phyloP scores from a whole-genome alignment of 2,888 invertebrate genomes.

The Archaeoteleia sp. region DNA sequence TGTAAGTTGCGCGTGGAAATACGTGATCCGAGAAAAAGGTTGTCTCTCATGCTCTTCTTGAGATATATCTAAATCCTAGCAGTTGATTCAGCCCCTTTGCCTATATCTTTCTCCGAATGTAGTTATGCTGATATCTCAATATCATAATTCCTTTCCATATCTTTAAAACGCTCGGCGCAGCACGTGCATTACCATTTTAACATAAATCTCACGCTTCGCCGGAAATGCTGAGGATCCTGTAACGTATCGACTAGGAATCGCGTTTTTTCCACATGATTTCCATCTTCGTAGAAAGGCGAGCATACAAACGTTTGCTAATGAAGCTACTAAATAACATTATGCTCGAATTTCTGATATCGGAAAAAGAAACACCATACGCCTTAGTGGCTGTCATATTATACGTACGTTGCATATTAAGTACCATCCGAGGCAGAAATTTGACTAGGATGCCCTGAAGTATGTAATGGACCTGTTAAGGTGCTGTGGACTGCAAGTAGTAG shows the following conservation, averaged over 20 bases:
- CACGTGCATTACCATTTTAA: conserved; percentile 2
- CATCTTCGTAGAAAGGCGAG: conserved; percentile 2
- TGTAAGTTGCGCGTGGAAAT: no score
- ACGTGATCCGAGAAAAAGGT: no score
- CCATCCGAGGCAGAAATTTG: no score
- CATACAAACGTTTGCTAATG: conserved; percentile 29
- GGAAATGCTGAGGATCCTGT: not conserved
- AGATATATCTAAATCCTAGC: not conserved
- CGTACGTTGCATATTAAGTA: no score
- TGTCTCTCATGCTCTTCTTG: conserved; percentile 2
- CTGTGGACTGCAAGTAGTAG: no score
- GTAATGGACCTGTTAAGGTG: no score
- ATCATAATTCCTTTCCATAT: conserved; percentile 10
- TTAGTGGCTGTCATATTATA: no score
- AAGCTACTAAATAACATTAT: conserved; percentile 4
- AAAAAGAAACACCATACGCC: no score
- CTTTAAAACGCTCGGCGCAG: conserved; percentile 11
- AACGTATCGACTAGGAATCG: conserved; percentile 3
- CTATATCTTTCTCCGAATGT: conserved; percentile 9
- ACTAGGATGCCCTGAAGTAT: no score
- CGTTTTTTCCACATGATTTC: conserved; percentile 29
- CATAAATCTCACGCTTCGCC: conserved; percentile 8
- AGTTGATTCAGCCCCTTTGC: conserved; percentile 11
- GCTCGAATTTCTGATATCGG: no score
- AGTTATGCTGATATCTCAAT: conserved; percentile 12